A percentile compares a stretch with the other conserved stretches of the same genome.
These are phyloP conservation scores for Nematolebias whitei DNA, from an alignment of 2,113 vertebrate genomes.

Conservation along the genomic window DNA sequence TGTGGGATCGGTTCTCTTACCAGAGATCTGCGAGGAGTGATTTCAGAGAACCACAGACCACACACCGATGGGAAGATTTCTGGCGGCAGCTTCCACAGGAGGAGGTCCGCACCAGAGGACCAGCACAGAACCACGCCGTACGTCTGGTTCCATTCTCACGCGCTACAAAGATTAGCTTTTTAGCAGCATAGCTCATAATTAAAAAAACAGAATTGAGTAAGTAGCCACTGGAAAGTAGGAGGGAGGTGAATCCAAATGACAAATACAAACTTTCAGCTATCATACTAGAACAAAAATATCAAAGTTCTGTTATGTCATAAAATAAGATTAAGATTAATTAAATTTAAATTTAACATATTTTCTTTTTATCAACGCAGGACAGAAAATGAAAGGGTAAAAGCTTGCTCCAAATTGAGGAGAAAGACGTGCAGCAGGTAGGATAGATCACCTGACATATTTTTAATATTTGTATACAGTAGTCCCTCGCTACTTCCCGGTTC, in stretches of 20 bases:
- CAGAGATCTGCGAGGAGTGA: slow-evolving; percentile 70
- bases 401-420: slow-evolving; percentile 27
- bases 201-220: slow-evolving; percentile 42
- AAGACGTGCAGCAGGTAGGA: slow-evolving; percentile 53
- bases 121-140: slow-evolving; percentile 47
- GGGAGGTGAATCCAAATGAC: background rate
- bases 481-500: too few relatives aligned
- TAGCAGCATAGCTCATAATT: slow-evolving; percentile 37
- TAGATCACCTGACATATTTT: background rate
- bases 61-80: slow-evolving; percentile 17
- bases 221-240: slow-evolving; percentile 22
- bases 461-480: too few relatives aligned
- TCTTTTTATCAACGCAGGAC: slow-evolving; percentile 8
- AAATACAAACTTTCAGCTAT: too few relatives aligned
- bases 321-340: too few relatives aligned
- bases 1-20: slow-evolving; percentile 75
- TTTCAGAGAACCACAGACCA: slow-evolving; percentile 64
- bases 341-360: background rate
- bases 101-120: slow-evolving; percentile 60
- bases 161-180: slow-evolving; percentile 46
- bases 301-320: background rate
- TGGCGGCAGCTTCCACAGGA: slow-evolving; percentile 42
- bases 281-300: background rate
- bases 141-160: slow-evolving; percentile 46
- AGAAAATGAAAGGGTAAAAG: slow-evolving; percentile 3